Conservation (phyloP, 2,113 vertebrate genomes). For the Etheostoma cragini region DNA sequence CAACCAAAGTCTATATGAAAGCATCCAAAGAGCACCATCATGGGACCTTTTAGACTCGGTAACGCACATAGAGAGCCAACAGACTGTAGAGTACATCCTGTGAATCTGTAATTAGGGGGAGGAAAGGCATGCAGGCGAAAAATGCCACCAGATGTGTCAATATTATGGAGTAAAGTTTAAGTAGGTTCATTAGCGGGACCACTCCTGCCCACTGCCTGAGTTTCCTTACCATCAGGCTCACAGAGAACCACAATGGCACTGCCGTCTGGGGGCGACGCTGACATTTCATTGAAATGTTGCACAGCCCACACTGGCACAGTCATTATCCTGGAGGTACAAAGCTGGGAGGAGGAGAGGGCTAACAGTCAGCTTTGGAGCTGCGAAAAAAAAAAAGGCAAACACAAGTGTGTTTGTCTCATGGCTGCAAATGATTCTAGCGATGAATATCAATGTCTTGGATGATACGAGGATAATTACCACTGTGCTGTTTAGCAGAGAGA, state of each 20-base stretch:
- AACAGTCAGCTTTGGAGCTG: slow-evolving; percentile 6
- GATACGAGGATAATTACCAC: slow-evolving; percentile 29
- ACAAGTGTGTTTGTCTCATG: slow-evolving; percentile 37
- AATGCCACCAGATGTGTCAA: slow-evolving; percentile 62
- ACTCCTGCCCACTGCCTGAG: slow-evolving; percentile 30
- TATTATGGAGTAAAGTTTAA: slow-evolving; percentile 38
- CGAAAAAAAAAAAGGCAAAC: slow-evolving; percentile 3
- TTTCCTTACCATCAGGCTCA: slow-evolving; percentile 32
- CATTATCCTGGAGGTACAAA: slow-evolving; percentile 20
- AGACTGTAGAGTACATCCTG: background rate
- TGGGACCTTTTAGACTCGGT: background rate
- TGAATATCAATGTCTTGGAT: slow-evolving; percentile 34
- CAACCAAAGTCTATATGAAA: too few species aligned
- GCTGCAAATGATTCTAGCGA: slow-evolving; percentile 4
- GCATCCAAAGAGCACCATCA: too few species aligned
- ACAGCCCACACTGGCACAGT: slow-evolving; percentile 35
- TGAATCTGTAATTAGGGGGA: slow-evolving; percentile 20
- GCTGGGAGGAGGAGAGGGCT: slow-evolving; percentile 2
- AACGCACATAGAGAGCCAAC: slow-evolving; percentile 11
- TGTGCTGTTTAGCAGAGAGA: slow-evolving; percentile 2
- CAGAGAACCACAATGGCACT: slow-evolving; percentile 40
- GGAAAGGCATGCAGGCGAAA: slow-evolving; percentile 28
- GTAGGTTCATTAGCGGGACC: slow-evolving; percentile 38
- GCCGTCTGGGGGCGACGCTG: slow-evolving; percentile 38
- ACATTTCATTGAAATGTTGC: slow-evolving; percentile 48